Conservation (phyloP, 1,140 invertebrate genomes). For the Cryptotermes secundus region DNA sequence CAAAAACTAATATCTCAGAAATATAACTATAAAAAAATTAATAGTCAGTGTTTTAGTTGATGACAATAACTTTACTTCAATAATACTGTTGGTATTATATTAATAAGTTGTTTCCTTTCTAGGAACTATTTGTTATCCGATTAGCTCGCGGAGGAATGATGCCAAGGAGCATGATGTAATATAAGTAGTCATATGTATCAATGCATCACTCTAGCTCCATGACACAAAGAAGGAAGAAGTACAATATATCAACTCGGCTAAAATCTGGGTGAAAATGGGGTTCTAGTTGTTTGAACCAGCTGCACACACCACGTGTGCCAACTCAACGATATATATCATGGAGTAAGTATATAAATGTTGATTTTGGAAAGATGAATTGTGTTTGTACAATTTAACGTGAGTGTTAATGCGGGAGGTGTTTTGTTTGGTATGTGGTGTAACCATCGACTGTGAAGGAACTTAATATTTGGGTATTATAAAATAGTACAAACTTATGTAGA, state of each 20-base stretch:
- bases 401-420: too few relatives aligned
- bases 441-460: too few relatives aligned
- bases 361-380: too few relatives aligned
- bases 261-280: slow-evolving; percentile 45
- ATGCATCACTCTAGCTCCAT: slow-evolving; percentile 35
- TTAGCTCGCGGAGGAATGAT: neutral
- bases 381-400: too few relatives aligned
- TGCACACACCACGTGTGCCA: slow-evolving; percentile 51
- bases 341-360: slow-evolving; percentile 43
- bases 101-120: too few relatives aligned
- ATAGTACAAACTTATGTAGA: too few relatives aligned
- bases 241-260: slow-evolving; percentile 18
- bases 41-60: too few relatives aligned
- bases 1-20: neutral
- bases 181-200: neutral
- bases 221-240: slow-evolving; percentile 33
- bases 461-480: too few relatives aligned
- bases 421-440: too few relatives aligned
- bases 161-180: neutral
- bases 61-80: too few relatives aligned
- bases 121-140: neutral
- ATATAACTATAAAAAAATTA: too few relatives aligned
- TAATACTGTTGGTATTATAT: too few relatives aligned
- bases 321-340: slow-evolving; percentile 45
- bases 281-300: slow-evolving; percentile 45